Base-by-base conservation (phyloP, 2,888 invertebrate genomes). In the Drosophila nr. fundita region DNA sequence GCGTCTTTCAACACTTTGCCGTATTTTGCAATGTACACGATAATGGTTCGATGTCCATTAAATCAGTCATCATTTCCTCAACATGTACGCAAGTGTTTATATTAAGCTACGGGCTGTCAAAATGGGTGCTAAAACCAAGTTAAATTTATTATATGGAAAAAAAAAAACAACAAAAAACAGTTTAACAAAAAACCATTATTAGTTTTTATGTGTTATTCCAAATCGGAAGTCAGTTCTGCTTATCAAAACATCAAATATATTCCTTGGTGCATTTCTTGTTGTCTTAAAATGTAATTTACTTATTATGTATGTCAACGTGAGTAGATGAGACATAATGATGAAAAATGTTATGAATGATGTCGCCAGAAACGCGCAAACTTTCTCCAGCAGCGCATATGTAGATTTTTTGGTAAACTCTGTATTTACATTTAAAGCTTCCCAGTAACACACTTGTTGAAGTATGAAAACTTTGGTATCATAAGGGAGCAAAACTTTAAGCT, bases 41-140 rank as follows among this genome's bases (percentile, higher is more conserved):
- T 82, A 85, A 85, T 85, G 87, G 65, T 64, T 85, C 77, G 76
- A 75, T 73, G 87, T 87, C 83, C 66, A 87, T 86, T 87, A 87
- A 86, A 83, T 83, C 83, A 73, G 73, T 82, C 83, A 79, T 76
- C 73, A 68, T 76, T 79, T 81, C 70, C 66, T 67, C 73, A 68
- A 68, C 62, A 73, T 73, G 32, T 32, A 55, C 54, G 32, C 61
- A 34, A 61, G 68, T 58, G 49, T 65, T 57, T 54, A 53, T 60
- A 60, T 54, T 67, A 64, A 61, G 71, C 67, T 61, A 67, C 52
- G 65, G 53, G 49, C 40, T 57, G 32, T 24, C 32, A 27, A 48
- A 34, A 57, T 15, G 34, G n/a, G 48, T 38, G 62, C 63, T 65
- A 73, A 65, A 70, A 65, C 45, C 38, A 42, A 62, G 63, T 73